phyloP scores from a whole-genome alignment of 2,113 vertebrate species.

The Ovis aries region ARS-UI_Ramb_v3.0 NC_056056.1:88286501-88287000 shows the following conservation, averaged over 20 bases:
- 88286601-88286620: neutral
- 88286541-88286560: slow-evolving; percentile 40
- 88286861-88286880: neutral
- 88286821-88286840: neutral
- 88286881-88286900: neutral
- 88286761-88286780: neutral
- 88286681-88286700: neutral
- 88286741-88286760: neutral
- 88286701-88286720: neutral
- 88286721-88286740: neutral
- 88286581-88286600: neutral
- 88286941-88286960: accelerated
- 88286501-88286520: neutral
- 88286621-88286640: neutral
- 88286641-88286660: neutral
- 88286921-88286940: accelerated
- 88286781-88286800: neutral
- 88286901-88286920: neutral
- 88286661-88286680: neutral
- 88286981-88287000: neutral
- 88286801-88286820: neutral
- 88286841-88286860: neutral
- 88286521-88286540: neutral
- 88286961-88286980: neutral
- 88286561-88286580: neutral